Conservation (phyloP, 2,113 vertebrate genomes). For the Daubentonia madagascariensis region DNA sequence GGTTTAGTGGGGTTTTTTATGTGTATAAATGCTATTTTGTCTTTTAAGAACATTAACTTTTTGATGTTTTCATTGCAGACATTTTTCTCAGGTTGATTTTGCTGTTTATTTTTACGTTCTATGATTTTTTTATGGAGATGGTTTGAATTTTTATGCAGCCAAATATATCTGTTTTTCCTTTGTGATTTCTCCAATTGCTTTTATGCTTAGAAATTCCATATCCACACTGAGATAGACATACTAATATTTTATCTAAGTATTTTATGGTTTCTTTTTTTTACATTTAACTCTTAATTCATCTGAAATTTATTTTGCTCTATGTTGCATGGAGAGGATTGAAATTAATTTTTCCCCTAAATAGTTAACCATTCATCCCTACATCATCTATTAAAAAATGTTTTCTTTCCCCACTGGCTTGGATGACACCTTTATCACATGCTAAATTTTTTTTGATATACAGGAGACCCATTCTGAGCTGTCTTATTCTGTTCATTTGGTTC, state of each 20-base stretch:
- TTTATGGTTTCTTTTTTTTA: constrained; percentile 6
- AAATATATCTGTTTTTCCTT: constrained; percentile 38
- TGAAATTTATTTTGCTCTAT: not conserved
- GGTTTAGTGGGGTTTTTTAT: not conserved
- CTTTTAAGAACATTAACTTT: constrained; percentile 55
- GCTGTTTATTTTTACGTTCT: constrained; percentile 47
- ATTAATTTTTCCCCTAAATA: not conserved
- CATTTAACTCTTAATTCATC: constrained; percentile 38
- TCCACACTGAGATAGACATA: not conserved
- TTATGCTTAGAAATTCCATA: constrained; percentile 42
- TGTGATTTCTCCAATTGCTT: constrained; percentile 31
- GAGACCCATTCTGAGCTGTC: not conserved
- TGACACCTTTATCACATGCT: not conserved
- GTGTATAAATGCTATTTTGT: constrained; percentile 18
- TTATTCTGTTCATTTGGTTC: constrained; percentile 32
- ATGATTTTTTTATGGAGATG: constrained; percentile 11
- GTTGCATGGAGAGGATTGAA: not conserved
- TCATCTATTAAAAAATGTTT: constrained; percentile 7
- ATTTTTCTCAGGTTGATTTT: constrained; percentile 65
- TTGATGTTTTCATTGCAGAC: constrained; percentile 44
- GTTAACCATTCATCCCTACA: not conserved
- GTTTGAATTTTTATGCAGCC: constrained; percentile 44
- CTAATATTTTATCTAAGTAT: constrained; percentile 33
- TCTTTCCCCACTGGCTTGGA: not conserved
- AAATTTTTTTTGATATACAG: not conserved